phyloP scores from a whole-genome alignment of 2,797 vertebrate species.

The Galago senegalensis region DNA sequence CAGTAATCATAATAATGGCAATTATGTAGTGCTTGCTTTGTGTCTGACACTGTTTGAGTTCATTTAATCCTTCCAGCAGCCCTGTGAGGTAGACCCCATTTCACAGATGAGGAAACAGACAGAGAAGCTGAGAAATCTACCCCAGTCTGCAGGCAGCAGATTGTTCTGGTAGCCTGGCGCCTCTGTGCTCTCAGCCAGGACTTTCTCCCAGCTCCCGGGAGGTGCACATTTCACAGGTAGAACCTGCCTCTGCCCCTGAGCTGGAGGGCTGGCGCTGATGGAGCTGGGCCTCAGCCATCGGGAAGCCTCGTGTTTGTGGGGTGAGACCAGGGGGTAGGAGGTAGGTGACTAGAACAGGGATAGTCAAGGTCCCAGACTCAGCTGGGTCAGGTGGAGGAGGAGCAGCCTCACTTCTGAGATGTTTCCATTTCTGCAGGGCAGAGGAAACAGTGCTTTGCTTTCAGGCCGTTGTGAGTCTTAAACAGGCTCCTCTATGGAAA shows the following conservation, averaged over 20 bases:
- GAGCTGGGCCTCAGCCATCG: not conserved
- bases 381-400: not conserved
- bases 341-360: not conserved
- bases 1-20: not conserved
- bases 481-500: rapidly evolving
- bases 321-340: not conserved
- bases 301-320: not conserved
- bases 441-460: not conserved
- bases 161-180: not conserved
- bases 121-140: not conserved
- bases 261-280: not conserved
- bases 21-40: not conserved
- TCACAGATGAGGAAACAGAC: conserved; percentile 29
- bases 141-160: not conserved
- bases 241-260: not conserved
- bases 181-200: not conserved
- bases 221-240: not conserved
- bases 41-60: not conserved
- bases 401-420: not conserved
- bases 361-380: not conserved
- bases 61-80: not conserved
- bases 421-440: not conserved
- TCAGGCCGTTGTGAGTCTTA: not conserved
- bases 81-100: not conserved
- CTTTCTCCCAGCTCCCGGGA: not conserved